Evolutionary conservation across 2,797 vertebrate genomes (phyloP), one percentile per base, ranked within the genome.

Genomic region (Xyrichtys novacula): DNA sequence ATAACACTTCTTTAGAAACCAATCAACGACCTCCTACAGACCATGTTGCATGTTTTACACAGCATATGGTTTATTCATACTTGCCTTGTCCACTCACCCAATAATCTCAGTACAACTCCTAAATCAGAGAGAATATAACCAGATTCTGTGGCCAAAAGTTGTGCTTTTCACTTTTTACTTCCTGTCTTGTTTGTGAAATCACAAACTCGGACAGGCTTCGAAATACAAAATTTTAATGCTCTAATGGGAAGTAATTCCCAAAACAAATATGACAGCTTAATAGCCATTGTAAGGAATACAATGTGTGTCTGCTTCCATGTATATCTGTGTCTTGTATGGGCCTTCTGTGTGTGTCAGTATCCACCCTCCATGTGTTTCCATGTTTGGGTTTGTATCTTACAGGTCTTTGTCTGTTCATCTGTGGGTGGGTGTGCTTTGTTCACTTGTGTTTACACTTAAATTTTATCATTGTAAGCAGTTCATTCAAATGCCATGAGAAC

Each of bases 201-300:
- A 16, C 57, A 25, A 40, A 36, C 3, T 44, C 34, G 6, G 0
- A 23, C 29, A 28, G 14, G n/a, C 22, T 63, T 76, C 72, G 47
- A 72, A 83, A 71, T 59, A 22, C 47, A 16, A 48, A 39, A 0
- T 23, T 78, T 79, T 87, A 78, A 80, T 56, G 36, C 34, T 59
- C 57, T 47, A 38, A 50, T 56, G 64, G 81, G 73, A 83, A 80
- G 58, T 55, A 15, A 43, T 28, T 72, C 60, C 44, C 48, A 63
- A 69, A 71, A 76, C 66, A 78, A 48, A 54, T 57, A 23, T 28
- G 42, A 76, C 59, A 71, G 57, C 26, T 68, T 3, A 12, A 65
- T 50, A 47, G 34, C 42, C 71, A 85, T 85, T 86, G 84, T 89
- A 46, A 25, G 67, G 46, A 65, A 81, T 63, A 83, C 71, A 80